Conservation (phyloP, 1,140 invertebrate species). For the Wiebesia pumilae region DNA sequence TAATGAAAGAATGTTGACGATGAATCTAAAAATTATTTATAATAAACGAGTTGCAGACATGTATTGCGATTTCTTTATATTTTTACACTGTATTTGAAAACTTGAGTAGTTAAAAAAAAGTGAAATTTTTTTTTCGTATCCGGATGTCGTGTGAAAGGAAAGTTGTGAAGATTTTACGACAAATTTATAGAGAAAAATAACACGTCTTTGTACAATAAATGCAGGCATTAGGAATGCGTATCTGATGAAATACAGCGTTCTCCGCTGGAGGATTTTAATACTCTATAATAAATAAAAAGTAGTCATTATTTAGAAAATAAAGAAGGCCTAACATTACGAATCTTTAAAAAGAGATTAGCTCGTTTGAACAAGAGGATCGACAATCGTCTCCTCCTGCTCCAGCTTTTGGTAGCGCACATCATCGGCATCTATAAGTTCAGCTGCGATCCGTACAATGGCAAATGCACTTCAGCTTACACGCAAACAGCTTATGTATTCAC, state of each 20-base stretch:
- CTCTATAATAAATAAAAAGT: conserved; percentile 9
- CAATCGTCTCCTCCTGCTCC: not conserved
- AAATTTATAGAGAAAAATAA: not conserved
- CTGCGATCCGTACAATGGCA: not conserved
- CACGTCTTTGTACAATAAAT: not conserved
- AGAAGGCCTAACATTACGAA: conserved; percentile 16
- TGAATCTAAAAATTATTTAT: no score
- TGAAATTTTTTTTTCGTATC: no score
- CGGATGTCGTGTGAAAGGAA: no score
- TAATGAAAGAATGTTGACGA: no score
- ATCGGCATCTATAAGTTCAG: not conserved
- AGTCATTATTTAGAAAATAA: conserved; percentile 22
- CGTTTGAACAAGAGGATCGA: not conserved
- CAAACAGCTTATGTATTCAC: no score
- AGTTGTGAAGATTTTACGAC: no score
- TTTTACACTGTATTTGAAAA: no score
- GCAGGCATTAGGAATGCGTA: not conserved
- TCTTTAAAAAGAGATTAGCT: conserved; percentile 18
- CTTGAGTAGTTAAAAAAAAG: no score
- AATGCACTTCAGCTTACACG: not conserved
- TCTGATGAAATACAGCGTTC: not conserved
- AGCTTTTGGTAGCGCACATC: conserved; percentile 13
- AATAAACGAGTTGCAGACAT: no score
- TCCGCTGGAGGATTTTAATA: not conserved
- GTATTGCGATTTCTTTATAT: no score